Evolutionary conservation across 2,888 invertebrate species (phyloP).

Genomic region (Drosophila niveifrons): DNA sequence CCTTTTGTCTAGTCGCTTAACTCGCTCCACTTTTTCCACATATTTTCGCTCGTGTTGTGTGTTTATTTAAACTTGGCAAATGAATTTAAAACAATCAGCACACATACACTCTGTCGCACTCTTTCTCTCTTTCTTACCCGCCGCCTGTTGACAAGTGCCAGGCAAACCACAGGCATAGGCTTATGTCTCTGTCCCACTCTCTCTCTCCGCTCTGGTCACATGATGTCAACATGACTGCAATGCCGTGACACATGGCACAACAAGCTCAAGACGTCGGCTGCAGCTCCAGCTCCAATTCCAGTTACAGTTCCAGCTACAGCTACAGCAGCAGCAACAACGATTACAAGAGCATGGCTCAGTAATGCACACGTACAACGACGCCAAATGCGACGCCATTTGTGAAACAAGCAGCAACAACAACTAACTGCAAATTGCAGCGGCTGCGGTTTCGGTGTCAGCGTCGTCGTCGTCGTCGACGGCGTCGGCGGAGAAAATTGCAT

Average conservation of each 20-base stretch:
- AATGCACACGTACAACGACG: slow-evolving; percentile 62
- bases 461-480: slow-evolving; percentile 22
- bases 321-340: slow-evolving; percentile 14
- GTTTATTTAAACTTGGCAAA: slow-evolving; percentile 81
- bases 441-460: slow-evolving; percentile 27
- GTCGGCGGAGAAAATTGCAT: slow-evolving; percentile 70
- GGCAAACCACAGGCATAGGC: slow-evolving; percentile 56
- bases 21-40: slow-evolving; percentile 75
- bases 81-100: slow-evolving; percentile 84
- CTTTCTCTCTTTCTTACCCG: slow-evolving; percentile 15
- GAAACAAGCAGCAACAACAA: slow-evolving; percentile 70
- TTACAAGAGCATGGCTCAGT: slow-evolving; percentile 38
- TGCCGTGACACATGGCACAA: slow-evolving; percentile 81
- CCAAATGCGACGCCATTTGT: slow-evolving; percentile 81
- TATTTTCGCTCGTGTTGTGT: slow-evolving; percentile 73
- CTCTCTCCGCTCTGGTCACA: slow-evolving; percentile 44
- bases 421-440: slow-evolving; percentile 66
- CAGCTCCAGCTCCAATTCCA: slow-evolving; percentile 21
- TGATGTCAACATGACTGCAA: slow-evolving; percentile 81
- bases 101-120: slow-evolving; percentile 58
- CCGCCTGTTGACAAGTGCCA: slow-evolving; percentile 68
- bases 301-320: slow-evolving; percentile 1
- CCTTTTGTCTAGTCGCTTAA: slow-evolving; percentile 71
- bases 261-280: slow-evolving; percentile 75
- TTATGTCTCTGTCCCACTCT: slow-evolving; percentile 28